Percentiles rank a stretch among this genome's conserved stretches.
Evolutionary conservation across 2,888 invertebrate species (phyloP).

Genomic region (Synanthedon myopaeformis): DNA sequence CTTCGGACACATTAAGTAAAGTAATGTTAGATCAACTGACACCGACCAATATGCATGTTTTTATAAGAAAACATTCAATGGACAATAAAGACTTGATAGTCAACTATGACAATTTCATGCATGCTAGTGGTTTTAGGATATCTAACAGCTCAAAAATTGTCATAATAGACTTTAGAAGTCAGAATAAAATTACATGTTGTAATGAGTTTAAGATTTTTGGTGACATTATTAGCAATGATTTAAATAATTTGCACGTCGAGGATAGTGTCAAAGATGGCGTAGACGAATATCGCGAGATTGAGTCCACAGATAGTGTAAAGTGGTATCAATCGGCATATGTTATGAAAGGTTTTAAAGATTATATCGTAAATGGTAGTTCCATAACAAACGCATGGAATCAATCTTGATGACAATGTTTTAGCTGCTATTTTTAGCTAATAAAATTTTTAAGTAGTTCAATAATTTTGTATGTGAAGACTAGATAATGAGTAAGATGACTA

Average conservation of each 20-base stretch:
- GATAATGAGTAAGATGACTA: too few relatives aligned
- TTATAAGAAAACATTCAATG: slow-evolving; percentile 43
- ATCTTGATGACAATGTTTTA: slow-evolving; percentile 10
- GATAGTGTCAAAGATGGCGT: slow-evolving; percentile 14
- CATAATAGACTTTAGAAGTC: slow-evolving; percentile 41
- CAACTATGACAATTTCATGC: slow-evolving; percentile 42
- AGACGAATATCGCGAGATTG: slow-evolving; percentile 34
- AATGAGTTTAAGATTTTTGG: slow-evolving; percentile 52
- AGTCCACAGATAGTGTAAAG: slow-evolving; percentile 33
- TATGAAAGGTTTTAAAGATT: slow-evolving; percentile 72
- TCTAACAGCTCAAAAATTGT: slow-evolving; percentile 45
- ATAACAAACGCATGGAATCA: slow-evolving; percentile 62
- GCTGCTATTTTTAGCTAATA: too few relatives aligned
- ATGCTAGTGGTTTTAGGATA: slow-evolving; percentile 41
- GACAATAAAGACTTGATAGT: slow-evolving; percentile 24
- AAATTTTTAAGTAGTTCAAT: too few relatives aligned
- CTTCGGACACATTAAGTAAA: slow-evolving; percentile 50
- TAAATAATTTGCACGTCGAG: slow-evolving; percentile 18
- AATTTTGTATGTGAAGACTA: too few relatives aligned
- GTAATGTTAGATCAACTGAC: slow-evolving; percentile 45
- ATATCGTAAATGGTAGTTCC: slow-evolving; percentile 64
- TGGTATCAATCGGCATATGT: slow-evolving; percentile 70
- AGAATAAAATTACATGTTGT: slow-evolving; percentile 36
- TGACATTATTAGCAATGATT: slow-evolving; percentile 28
- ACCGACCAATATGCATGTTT: slow-evolving; percentile 63